Evolutionary conservation across 2,113 vertebrate genomes (phyloP), one percentile per base, ranked within the genome.

Genomic region (Dasyurus viverrinus): DNA sequence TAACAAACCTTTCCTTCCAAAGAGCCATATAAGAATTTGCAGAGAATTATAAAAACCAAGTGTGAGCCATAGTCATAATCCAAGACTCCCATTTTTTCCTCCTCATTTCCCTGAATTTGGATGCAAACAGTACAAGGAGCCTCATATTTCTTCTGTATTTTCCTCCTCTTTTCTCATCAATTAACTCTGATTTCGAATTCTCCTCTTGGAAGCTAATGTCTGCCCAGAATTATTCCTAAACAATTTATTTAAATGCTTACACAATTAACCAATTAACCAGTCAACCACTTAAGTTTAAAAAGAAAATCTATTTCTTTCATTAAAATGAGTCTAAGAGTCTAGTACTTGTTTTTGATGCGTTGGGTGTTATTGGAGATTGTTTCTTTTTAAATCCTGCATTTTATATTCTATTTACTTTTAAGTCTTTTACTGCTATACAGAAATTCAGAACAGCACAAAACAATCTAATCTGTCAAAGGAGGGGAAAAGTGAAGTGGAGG

Each of bases 151-250:
- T 84, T n/a, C n/a, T 19, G 22, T n/a, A 68, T 68, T n/a, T 60
- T 42, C 36, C n/a, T 84, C 11, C 23, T 12, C 23, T 93, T 53
- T 94, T 48, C 68, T 91, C 91, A 48, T 91, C 54, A 89, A 12
- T 53, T 53, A 42, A 96, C 42, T 48, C 89, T 93, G 94, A 36
- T 26, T 27, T 90, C 91, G 53, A 27, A 14, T 30, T 60, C 90
- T 96, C 47, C 94, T 89, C 92, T 90, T 93, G 54, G 92, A 91
- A 92, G 76, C 50, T 92, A 19, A 93, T 26, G 12, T n/a, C 22
- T 8, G 1, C 12, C n/a, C 54, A 89, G 19, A 46, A 1, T 36
- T 89, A 89, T 95, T 23, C 30, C 54, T 54, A 91, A 46, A 27
- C 42, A 47, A 42, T 91, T n/a, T 23, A 92, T 50, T 54, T 92